A percentile compares a stretch with the other conserved stretches of the same genome.
phyloP scores from a whole-genome alignment of 2,888 invertebrate species.

The Didymodactylos carnosus region DNA sequence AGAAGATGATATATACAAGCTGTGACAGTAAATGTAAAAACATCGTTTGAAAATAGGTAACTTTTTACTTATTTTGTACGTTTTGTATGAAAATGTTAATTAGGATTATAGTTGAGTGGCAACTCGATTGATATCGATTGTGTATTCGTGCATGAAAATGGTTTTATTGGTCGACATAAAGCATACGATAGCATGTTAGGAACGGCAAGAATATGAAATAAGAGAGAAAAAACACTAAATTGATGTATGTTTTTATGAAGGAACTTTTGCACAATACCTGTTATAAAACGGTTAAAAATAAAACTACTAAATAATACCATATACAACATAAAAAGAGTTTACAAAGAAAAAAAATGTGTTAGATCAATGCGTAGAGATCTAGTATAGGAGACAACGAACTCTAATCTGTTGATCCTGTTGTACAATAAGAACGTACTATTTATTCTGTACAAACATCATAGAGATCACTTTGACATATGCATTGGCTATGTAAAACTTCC shows the following conservation, averaged over 20 bases:
- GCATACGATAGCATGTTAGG: constrained; percentile 57
- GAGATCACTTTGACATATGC: too few relatives aligned
- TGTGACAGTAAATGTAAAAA: constrained; percentile 46
- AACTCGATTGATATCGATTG: constrained; percentile 52
- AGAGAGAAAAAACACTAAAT: constrained; percentile 2
- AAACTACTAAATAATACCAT: too few relatives aligned
- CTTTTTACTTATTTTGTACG: constrained; percentile 45
- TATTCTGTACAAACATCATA: too few relatives aligned
- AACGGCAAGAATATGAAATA: constrained; percentile 48
- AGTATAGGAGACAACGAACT: too few relatives aligned
- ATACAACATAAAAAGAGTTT: too few relatives aligned
- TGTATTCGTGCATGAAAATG: constrained; percentile 64
- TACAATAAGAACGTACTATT: too few relatives aligned
- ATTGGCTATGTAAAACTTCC: too few relatives aligned
- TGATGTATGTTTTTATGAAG: background rate
- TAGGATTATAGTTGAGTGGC: constrained; percentile 52
- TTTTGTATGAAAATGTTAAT: constrained; percentile 61
- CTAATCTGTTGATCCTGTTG: too few relatives aligned
- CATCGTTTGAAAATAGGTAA: constrained; percentile 1
- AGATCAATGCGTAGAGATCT: too few relatives aligned
- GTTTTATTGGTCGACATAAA: constrained; percentile 72
- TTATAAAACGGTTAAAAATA: too few relatives aligned
- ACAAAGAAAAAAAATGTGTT: too few relatives aligned
- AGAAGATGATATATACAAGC: constrained; percentile 61
- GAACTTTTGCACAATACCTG: too few relatives aligned